These are phyloP conservation scores for Theodoxus fluviatilis DNA, from an alignment of 2,888 invertebrate genomes.

Conservation along the genomic window DNA sequence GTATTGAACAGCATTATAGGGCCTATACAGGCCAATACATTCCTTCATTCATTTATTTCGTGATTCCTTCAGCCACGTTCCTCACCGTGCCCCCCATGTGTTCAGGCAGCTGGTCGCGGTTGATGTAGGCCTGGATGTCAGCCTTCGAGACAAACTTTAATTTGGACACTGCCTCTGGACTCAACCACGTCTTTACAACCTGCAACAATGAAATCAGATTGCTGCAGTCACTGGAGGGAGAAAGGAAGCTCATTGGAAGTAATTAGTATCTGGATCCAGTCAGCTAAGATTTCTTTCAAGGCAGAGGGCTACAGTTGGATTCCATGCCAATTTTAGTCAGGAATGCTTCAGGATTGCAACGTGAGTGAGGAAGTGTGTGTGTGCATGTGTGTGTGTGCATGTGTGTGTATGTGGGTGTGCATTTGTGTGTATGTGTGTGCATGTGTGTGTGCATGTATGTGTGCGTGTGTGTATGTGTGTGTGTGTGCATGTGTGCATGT, in stretches of 20 bases:
- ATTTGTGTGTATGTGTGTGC: too few species aligned
- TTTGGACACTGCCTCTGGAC: slow-evolving; percentile 85
- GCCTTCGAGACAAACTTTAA: slow-evolving; percentile 84
- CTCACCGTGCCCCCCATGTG: slow-evolving; percentile 65
- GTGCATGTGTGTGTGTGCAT: too few species aligned
- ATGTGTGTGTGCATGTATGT: too few species aligned
- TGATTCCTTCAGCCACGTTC: neutral
- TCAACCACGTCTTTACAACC: slow-evolving; percentile 79
- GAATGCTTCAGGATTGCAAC: too few species aligned
- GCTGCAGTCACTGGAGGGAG: neutral
- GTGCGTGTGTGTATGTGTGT: too few species aligned
- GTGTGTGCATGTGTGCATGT: too few species aligned
- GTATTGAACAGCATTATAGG: neutral
- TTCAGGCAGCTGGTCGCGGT: slow-evolving; percentile 73
- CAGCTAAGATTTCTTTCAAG: too few species aligned
- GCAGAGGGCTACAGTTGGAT: too few species aligned
- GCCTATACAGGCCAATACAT: neutral
- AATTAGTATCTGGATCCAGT: neutral
- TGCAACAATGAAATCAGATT: neutral
- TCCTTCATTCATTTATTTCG: neutral
- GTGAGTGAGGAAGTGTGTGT: too few species aligned
- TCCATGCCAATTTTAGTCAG: too few species aligned
- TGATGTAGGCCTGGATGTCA: slow-evolving; percentile 76
- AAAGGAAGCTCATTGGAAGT: neutral
- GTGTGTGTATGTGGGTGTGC: too few species aligned